Percentiles rank a stretch among this genome's conserved stretches.
Conservation (phyloP, 2,113 vertebrate species). For the Cottus gobio region DNA sequence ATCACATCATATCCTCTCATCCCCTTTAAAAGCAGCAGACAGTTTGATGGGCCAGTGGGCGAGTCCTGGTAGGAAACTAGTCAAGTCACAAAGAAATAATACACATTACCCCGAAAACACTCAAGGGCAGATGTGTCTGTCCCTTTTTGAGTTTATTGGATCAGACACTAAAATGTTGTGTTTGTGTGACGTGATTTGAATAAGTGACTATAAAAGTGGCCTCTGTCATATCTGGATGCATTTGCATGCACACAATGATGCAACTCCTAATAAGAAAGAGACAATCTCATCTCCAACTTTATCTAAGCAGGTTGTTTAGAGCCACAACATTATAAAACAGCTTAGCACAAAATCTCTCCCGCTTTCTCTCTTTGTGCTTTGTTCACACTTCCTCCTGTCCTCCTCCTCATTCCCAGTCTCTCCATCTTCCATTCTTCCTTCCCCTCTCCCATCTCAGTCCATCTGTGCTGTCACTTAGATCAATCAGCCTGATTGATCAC, state of each 20-base stretch:
- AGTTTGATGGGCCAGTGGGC: conserved; percentile 24
- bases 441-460: conserved; percentile 82
- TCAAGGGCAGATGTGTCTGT: conserved; percentile 14
- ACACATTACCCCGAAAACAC: conserved; percentile 1
- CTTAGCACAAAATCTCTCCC: background rate
- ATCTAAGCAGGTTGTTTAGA: background rate
- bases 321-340: background rate
- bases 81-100: background rate
- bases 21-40: conserved; percentile 30
- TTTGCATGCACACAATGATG: background rate
- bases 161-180: background rate
- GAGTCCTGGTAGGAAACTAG: conserved; percentile 10
- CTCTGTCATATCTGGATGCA: background rate
- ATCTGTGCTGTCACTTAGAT: conserved; percentile 95
- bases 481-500: conserved; percentile 99
- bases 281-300: background rate
- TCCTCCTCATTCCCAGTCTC: conserved; percentile 36
- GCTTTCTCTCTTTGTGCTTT: conserved; percentile 19
- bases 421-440: conserved; percentile 57
- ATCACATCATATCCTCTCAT: conserved; percentile 39
- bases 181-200: background rate
- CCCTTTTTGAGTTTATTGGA: conserved; percentile 9
- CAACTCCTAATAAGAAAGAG: background rate
- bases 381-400: conserved; percentile 37
- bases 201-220: conserved; percentile 6